A percentile compares a stretch with the other conserved stretches of the same genome.
phyloP scores from a whole-genome alignment of 2,888 invertebrate genomes.

The Sturmia bella region DNA sequence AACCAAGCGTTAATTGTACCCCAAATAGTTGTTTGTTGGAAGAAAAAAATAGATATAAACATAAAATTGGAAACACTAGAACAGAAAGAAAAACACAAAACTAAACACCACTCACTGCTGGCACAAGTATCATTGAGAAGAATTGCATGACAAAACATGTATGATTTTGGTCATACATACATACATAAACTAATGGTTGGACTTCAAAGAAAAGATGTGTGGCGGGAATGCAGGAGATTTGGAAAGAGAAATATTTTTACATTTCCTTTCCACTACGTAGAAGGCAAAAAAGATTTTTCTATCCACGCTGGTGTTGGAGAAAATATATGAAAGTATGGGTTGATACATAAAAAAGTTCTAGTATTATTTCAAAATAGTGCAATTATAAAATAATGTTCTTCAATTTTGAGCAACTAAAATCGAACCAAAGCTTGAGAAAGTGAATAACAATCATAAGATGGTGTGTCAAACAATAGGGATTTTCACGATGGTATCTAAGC shows the following conservation, averaged over 20 bases:
- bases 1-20: constrained; percentile 67
- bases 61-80: constrained; percentile 36
- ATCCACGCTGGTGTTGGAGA: background rate
- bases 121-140: constrained; percentile 55
- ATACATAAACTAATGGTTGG: constrained; percentile 31
- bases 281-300: constrained; percentile 4
- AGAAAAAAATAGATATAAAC: constrained; percentile 20
- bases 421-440: no score
- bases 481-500: no score
- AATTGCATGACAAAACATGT: constrained; percentile 31
- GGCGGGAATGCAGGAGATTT: background rate
- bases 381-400: no score
- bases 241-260: constrained; percentile 25
- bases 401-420: no score
- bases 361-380: no score
- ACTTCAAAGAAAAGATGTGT: constrained; percentile 25
- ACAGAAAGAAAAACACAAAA: constrained; percentile 49
- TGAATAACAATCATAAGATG: no score
- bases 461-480: no score
- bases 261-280: constrained; percentile 44
- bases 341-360: constrained; percentile 13
- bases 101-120: constrained; percentile 12
- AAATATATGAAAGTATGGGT: constrained; percentile 9
- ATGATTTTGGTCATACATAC: constrained; percentile 53
- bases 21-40: constrained; percentile 64